Evolutionary conservation across 2,888 invertebrate species (phyloP), one percentile per base, ranked within the genome.

Genomic region (Megastigmus dorsalis): DNA sequence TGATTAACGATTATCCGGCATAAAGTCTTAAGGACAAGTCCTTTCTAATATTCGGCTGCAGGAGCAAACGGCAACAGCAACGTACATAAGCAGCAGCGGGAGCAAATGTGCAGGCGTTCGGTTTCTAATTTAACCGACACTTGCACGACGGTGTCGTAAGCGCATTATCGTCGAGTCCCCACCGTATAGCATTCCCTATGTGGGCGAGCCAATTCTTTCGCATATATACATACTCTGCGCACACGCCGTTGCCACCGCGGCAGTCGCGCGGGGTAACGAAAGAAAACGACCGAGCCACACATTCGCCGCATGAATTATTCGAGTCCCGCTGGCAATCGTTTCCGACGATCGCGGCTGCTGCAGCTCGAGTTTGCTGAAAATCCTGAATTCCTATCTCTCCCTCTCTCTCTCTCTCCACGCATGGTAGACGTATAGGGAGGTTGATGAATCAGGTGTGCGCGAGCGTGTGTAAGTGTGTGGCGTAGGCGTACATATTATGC

Each of bases 41-140:
- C 67, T 67, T 67, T 67, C 67, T 67, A 57, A 55, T 43, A 55
- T 55, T 66, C 15, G 30, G n/a, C n/a, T 18, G 52, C 38, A 28
- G 52, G 41, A 26, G 18, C 15, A n/a, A n/a, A n/a, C n/a, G n/a
- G n/a, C n/a, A n/a, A n/a, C n/a, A n/a, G n/a, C n/a, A n/a, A n/a
- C n/a, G n/a, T n/a, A n/a, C n/a, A n/a, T n/a, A n/a, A n/a, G n/a
- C n/a, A n/a, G n/a, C n/a, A n/a, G n/a, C n/a, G n/a, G n/a, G n/a
- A n/a, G n/a, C n/a, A n/a, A n/a, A n/a, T n/a, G n/a, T n/a, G n/a
- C n/a, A n/a, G n/a, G 50, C 52, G 54, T 36, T 62, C 50, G 63
- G 20, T 63, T 57, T 67, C 67, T 67, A 67, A 67, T 67, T 67
- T 48, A 48, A 57, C 66, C 66, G 43, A 33, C 55, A 45, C 55